phyloP scores from a whole-genome alignment of 2,797 vertebrate species.

The Champsocephalus esox region DNA sequence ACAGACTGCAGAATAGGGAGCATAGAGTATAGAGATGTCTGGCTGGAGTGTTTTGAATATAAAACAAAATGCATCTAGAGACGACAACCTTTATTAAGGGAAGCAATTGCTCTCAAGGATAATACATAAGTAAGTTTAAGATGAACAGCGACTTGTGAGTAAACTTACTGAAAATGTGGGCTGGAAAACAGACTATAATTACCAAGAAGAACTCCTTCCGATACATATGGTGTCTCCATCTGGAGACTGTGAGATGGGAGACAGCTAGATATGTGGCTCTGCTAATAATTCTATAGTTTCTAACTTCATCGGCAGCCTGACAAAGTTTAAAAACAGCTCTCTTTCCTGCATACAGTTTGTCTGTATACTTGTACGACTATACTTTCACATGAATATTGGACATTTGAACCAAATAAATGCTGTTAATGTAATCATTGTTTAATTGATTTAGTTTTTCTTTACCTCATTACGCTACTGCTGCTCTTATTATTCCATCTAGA shows the following conservation, averaged over 20 bases:
- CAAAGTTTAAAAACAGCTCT: conserved; percentile 13
- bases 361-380: background rate
- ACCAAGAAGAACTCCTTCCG: conserved; percentile 36
- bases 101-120: background rate
- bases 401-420: background rate
- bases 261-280: conserved; percentile 47
- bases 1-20: too few relatives aligned
- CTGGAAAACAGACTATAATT: conserved; percentile 36
- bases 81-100: background rate
- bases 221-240: conserved; percentile 60
- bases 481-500: background rate
- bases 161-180: conserved; percentile 17
- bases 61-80: conserved; percentile 9
- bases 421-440: background rate
- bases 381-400: too few relatives aligned
- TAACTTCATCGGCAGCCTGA: conserved; percentile 34
- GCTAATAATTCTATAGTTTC: conserved; percentile 22
- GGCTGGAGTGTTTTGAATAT: too few relatives aligned
- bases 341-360: background rate
- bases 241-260: conserved; percentile 45
- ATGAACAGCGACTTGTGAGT: conserved; percentile 3
- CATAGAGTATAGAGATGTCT: too few relatives aligned
- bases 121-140: background rate
- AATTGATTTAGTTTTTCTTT: background rate
- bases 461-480: background rate